Conservation (phyloP, 1,140 invertebrate genomes). For the Papilio machaon region DNA sequence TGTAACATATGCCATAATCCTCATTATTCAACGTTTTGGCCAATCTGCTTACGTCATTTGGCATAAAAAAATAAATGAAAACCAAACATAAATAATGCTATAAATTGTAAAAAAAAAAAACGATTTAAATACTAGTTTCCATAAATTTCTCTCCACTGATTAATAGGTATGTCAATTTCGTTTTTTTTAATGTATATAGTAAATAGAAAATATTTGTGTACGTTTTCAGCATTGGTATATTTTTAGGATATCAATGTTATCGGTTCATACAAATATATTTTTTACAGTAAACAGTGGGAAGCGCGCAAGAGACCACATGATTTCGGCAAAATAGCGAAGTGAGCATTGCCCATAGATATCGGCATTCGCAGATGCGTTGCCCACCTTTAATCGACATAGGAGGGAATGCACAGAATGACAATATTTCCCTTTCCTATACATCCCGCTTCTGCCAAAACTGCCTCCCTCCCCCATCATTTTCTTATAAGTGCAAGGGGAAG, state of each 20-base stretch:
- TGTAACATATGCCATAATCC: slow-evolving; percentile 54
- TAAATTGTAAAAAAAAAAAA: not conserved
- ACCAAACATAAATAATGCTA: not conserved
- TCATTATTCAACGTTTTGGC: slow-evolving; percentile 41
- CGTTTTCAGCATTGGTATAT: not conserved
- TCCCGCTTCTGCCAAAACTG: too few species aligned
- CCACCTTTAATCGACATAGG: too few species aligned
- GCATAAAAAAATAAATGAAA: not conserved
- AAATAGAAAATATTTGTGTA: not conserved
- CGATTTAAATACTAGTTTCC: not conserved
- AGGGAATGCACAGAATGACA: too few species aligned
- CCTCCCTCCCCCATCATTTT: too few species aligned
- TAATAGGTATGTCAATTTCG: not conserved
- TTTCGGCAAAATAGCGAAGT: too few species aligned
- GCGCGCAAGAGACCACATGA: too few species aligned
- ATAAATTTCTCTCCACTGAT: not conserved
- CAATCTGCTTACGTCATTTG: slow-evolving; percentile 10
- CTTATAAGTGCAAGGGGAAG: too few species aligned
- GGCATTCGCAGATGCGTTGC: too few species aligned
- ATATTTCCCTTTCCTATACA: too few species aligned
- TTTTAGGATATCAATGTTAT: not conserved
- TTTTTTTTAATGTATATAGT: not conserved
- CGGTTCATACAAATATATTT: not conserved
- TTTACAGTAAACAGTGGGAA: too few species aligned
- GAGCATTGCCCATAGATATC: too few species aligned